Base-by-base conservation (phyloP, 1,140 invertebrate species). In the Chymomyza costata region DNA sequence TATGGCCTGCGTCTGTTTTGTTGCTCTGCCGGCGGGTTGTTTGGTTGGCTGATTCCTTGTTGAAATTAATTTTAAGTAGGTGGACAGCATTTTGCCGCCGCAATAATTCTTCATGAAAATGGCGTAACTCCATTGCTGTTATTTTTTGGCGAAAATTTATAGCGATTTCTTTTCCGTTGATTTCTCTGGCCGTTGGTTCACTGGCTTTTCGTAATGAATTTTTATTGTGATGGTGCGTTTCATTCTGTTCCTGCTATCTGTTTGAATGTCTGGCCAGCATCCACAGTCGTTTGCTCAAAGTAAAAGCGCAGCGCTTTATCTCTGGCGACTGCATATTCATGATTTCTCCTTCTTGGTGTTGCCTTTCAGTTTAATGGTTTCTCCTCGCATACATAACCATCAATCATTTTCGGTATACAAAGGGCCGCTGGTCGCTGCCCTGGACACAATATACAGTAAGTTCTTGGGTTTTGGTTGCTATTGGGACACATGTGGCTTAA, bases 31-130 rank as follows among this genome's bases (percentile, higher is more conserved):
- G 41, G 48, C 38, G 53, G 8, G 34, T 32, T 48, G 50, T 55
- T 60, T 18, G 49, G 54, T 38, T 57, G 16, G 25, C 28, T 21
- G 58, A 47, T 53, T 47, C 49, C 48, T 6, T 53, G 67, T 46
- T 49, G 67, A 80, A 80, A 80, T 80, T 80, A 80, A 80, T 80
- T 80, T 80, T 80, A 80, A 80, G 73, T 80, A 80, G 73, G 73
- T 80, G 73, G 73, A 80, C 73, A 80, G 73, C 67, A 73, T 78
- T 65, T 80, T 64, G 67, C 63, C 52, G 73, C 60, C 55, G 73
- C 73, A 68, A 80, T 80, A 80, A 80, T 80, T 80, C 73, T 80
- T 80, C 67, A 78, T 78, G 73, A 46, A 67, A 80, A 73, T 67
- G 63, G 48, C 65, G 45, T 15, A 35, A 37, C 51, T 41, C 44